These are phyloP conservation scores for Florisuga fusca DNA, from an alignment of 2,797 vertebrate species.

Conservation along the genomic window DNA sequence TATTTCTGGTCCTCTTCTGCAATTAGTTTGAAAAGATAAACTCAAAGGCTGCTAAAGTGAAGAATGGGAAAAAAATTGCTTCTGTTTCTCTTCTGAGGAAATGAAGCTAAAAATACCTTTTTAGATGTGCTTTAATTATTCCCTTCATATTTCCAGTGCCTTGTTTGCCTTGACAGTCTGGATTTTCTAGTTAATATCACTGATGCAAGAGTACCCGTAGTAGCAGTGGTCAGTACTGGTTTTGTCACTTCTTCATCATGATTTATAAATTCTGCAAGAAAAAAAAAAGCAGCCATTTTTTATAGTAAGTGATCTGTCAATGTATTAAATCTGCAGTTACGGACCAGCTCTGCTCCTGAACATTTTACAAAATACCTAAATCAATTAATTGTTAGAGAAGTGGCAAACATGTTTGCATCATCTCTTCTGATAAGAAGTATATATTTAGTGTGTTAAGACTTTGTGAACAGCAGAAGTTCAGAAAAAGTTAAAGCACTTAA, in stretches of 20 bases:
- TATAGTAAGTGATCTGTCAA: neutral
- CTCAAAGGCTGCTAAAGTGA: neutral
- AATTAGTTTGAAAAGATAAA: neutral
- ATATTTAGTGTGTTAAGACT: neutral
- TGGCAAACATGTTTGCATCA: neutral
- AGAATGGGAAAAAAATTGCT: neutral
- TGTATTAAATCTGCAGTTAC: neutral
- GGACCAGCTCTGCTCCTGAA: neutral
- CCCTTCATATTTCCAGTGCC: neutral
- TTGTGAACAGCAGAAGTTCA: neutral
- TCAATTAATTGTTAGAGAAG: neutral
- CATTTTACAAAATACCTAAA: neutral
- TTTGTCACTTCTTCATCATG: neutral
- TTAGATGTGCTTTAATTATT: neutral
- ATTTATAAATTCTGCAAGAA: neutral
- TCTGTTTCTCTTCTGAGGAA: neutral
- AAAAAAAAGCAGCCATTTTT: neutral
- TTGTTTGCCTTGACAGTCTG: neutral
- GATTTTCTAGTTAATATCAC: neutral
- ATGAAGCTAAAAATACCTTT: neutral
- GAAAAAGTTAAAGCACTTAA: neutral
- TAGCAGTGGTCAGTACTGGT: neutral
- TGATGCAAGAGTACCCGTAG: neutral
- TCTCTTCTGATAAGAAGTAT: neutral
- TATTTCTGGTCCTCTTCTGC: neutral